Base-by-base conservation (phyloP, 2,797 vertebrate genomes). In the Sparus aurata region DNA sequence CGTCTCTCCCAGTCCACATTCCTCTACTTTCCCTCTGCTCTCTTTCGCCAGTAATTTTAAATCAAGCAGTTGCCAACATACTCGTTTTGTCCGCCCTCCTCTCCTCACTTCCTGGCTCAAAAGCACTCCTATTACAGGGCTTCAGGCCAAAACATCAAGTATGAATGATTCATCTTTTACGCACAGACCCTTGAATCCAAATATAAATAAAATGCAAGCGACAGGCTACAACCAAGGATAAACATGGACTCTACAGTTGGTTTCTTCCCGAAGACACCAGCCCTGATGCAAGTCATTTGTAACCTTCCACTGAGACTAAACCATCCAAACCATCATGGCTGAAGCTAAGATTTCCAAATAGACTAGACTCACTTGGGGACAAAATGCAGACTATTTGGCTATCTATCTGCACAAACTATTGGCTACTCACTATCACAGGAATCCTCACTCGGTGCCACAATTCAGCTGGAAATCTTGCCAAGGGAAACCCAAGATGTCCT, bases 1-100 rank as follows among this genome's bases (percentile, higher is more conserved):
- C 50, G 38, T 65, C 54, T 45, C 52, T 79, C 54, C 30, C 30
- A 3, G 15, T 25, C 46, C 64, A 45, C 53, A 59, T 38, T 57
- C 45, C 67, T 49, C 2, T 34, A n/a, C 34, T 22, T 46, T 73
- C 55, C 8, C 11, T n/a, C 25, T 2, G 34, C 34, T 49, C 38
- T 66, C 62, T 73, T 52, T 69, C 59, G 43, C 15, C 79, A 84
- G 89, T 77, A 63, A 91, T 90, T 85, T 85, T 78, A 65, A 80
- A 89, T 79, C 52, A 64, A 73, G 71, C 69, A 81, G 78, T 69
- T 90, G 83, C 75, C 69, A 80, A 46, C 69, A 65, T 60, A 49
- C 59, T 74, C 41, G 50, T 83, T 75, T 61, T 73, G 23, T 65
- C 18, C 4, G 12, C 49, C 25, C 60, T 78, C 54, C 69, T 82